These are phyloP conservation scores for Semnornis frantzii DNA, from an alignment of 2,113 vertebrate genomes.

Conservation along the genomic window DNA sequence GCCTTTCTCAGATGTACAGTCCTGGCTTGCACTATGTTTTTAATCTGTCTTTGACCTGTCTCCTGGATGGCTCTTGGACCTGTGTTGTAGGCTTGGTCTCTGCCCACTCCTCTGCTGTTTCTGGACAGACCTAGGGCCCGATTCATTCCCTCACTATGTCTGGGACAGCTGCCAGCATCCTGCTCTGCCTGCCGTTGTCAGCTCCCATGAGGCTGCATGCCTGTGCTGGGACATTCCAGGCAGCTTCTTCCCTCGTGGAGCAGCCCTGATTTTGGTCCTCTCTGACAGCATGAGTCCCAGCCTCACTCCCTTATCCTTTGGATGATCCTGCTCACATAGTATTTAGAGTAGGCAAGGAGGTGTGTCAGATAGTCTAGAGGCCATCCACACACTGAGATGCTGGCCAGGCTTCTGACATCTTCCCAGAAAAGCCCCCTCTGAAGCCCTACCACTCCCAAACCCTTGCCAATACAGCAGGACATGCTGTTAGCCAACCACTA, in stretches of 20 bases:
- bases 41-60: background rate
- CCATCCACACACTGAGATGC: background rate
- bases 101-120: background rate
- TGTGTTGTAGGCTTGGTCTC: background rate
- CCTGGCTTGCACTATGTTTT: accelerated
- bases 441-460: background rate
- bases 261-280: background rate
- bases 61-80: background rate
- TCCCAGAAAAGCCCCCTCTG: background rate
- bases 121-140: background rate
- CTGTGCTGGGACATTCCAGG: background rate
- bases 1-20: background rate
- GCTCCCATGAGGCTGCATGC: background rate
- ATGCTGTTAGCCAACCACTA: background rate
- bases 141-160: background rate
- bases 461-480: background rate
- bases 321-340: background rate
- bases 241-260: background rate
- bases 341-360: background rate
- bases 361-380: background rate
- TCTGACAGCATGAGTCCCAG: background rate
- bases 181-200: background rate
- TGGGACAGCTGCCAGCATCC: background rate
- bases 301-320: background rate
- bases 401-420: background rate